Conservation (phyloP, 1,140 invertebrate genomes). For the Drosophila erecta region DNA sequence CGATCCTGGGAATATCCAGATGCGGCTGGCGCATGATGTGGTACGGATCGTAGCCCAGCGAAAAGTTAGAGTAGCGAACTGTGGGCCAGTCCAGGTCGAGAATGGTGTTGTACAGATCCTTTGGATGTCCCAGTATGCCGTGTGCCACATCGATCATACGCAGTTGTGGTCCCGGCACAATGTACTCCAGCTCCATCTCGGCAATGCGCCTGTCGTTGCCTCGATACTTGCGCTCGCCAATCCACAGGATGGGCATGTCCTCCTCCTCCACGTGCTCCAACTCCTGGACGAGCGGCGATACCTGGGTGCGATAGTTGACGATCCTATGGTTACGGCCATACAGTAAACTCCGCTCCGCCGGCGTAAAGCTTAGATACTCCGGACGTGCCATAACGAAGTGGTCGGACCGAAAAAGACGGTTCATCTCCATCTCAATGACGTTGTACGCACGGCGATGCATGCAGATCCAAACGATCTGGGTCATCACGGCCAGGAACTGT, state of each 20-base stretch:
- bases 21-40: conserved; percentile 63
- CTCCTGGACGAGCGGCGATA: conserved; percentile 73
- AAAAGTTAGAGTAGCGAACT: conserved; percentile 64
- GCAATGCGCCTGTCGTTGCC: conserved; percentile 66
- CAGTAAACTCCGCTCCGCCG: conserved; percentile 57
- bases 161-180: conserved; percentile 68
- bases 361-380: conserved; percentile 55
- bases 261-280: conserved; percentile 54
- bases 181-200: conserved; percentile 75
- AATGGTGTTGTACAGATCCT: conserved; percentile 65
- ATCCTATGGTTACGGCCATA: conserved; percentile 68
- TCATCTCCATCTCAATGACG: conserved; percentile 76
- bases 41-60: conserved; percentile 64
- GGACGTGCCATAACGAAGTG: conserved; percentile 58
- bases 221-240: conserved; percentile 77
- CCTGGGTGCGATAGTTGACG: conserved; percentile 69
- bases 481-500: conserved; percentile 68
- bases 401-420: conserved; percentile 76
- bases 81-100: conserved; percentile 63
- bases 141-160: conserved; percentile 72
- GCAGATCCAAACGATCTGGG: conserved; percentile 73
- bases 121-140: conserved; percentile 76
- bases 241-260: conserved; percentile 76
- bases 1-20: conserved; percentile 58
- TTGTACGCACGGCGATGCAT: conserved; percentile 70